These are phyloP conservation scores for Empidonax traillii DNA, from an alignment of 2,113 vertebrate species.

Conservation along the genomic window DNA sequence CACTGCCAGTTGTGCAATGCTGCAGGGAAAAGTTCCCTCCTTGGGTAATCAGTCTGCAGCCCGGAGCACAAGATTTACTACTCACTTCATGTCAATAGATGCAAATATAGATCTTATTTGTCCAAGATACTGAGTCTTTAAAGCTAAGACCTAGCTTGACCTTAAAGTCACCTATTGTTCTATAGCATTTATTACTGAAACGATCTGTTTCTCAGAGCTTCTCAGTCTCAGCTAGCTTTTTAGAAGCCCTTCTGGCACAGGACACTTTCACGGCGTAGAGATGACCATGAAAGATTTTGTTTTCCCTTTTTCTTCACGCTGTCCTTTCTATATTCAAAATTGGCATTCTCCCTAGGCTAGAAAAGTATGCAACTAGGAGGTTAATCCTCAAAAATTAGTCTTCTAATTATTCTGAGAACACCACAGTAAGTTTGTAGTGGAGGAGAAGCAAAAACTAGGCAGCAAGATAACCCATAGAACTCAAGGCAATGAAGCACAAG, in stretches of 20 bases:
- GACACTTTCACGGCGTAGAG: not conserved
- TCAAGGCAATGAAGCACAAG: not conserved
- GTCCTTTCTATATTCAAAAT: not conserved
- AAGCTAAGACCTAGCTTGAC: not conserved
- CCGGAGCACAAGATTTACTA: not conserved
- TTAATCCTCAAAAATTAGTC: not conserved
- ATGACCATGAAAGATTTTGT: fast-evolving
- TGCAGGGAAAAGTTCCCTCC: not conserved
- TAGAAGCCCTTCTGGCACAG: not conserved
- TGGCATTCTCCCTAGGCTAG: not conserved
- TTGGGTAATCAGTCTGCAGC: not conserved
- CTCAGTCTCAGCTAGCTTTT: not conserved
- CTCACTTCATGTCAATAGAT: not conserved
- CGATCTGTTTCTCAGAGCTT: not conserved
- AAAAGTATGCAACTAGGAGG: not conserved
- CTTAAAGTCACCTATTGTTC: not conserved
- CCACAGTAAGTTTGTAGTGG: not conserved
- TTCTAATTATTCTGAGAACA: not conserved
- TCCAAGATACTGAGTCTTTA: not conserved
- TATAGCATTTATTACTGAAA: not conserved
- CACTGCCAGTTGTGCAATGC: not conserved
- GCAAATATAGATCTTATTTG: not conserved
- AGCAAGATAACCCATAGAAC: not conserved
- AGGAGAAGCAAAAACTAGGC: not conserved
- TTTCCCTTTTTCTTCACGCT: not conserved